These are phyloP conservation scores for Brachionus sp. DNA, from an alignment of 1,140 invertebrate species.

Conservation along the genomic window DNA sequence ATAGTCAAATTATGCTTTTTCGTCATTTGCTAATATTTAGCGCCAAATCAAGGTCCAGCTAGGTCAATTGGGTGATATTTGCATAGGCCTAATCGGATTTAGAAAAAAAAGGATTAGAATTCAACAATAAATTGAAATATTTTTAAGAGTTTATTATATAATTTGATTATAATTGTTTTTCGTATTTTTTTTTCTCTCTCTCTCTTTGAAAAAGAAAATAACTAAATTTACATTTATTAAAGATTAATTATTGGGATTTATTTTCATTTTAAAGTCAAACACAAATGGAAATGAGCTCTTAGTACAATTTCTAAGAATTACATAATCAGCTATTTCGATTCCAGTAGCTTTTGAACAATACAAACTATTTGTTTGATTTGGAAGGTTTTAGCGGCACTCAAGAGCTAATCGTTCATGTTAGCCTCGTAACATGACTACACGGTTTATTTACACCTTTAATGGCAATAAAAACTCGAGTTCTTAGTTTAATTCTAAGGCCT, in stretches of 20 bases:
- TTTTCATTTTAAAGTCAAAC: conserved; percentile 1
- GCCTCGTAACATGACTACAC: background rate
- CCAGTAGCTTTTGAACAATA: background rate
- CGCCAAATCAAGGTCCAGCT: background rate
- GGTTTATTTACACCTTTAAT: too few relatives aligned
- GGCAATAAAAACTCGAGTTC: background rate
- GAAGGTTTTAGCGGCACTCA: background rate
- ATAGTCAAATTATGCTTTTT: conserved; percentile 21
- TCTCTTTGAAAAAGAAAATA: background rate
- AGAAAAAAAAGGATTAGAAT: background rate
- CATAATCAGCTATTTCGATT: background rate
- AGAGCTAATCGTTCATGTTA: background rate
- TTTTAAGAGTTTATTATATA: conserved; percentile 16
- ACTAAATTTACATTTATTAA: conserved; percentile 36
- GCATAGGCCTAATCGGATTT: background rate
- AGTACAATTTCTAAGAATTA: background rate
- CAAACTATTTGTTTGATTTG: background rate
- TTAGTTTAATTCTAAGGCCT: too few relatives aligned
- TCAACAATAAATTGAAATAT: conserved; percentile 2
- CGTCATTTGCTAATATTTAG: background rate
- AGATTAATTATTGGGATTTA: conserved; percentile 25
- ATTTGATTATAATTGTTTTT: conserved; percentile 29
- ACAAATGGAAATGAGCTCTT: background rate
- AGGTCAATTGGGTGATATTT: background rate
- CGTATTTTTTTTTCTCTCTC: background rate